These are phyloP conservation scores for Drosophila ohnishii DNA, from an alignment of 1,140 invertebrate genomes.

Conservation along the genomic window DNA sequence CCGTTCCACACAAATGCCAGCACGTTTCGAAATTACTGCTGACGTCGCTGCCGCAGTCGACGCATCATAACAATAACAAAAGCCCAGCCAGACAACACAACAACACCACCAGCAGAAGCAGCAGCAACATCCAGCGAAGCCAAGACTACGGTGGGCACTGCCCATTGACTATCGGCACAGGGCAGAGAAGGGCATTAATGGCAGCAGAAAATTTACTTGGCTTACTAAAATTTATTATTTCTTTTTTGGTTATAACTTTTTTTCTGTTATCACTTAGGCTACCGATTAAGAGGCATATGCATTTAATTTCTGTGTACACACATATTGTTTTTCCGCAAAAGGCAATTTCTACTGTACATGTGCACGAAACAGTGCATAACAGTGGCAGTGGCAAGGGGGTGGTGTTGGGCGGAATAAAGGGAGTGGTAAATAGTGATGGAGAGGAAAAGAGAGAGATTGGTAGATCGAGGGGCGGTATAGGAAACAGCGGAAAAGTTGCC, in stretches of 20 bases:
- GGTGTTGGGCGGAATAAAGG: constrained; percentile 8
- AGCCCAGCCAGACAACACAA: constrained; percentile 24
- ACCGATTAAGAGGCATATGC: too few relatives aligned
- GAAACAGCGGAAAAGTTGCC: constrained; percentile 30
- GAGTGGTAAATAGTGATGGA: constrained; percentile 5
- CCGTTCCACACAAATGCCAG: constrained; percentile 79
- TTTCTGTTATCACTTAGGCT: too few relatives aligned
- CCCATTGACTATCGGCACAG: too few relatives aligned
- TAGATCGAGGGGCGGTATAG: background rate
- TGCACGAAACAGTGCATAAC: constrained; percentile 66
- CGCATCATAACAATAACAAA: constrained; percentile 80
- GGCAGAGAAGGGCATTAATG: background rate
- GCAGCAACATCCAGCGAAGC: constrained; percentile 18
- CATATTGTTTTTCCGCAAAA: background rate
- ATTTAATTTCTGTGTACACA: background rate
- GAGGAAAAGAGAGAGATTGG: constrained; percentile 16
- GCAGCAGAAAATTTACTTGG: background rate
- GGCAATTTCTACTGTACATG: constrained; percentile 21
- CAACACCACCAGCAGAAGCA: constrained; percentile 31
- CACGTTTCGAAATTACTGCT: constrained; percentile 75
- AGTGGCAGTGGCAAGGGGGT: constrained; percentile 30
- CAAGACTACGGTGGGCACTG: constrained; percentile 10
- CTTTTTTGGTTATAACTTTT: too few relatives aligned
- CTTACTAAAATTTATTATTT: background rate
- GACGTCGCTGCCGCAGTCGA: constrained; percentile 38